These are phyloP conservation scores for Sminthopsis crassicaudata DNA, from an alignment of 2,113 vertebrate genomes.

Conservation along the genomic window DNA sequence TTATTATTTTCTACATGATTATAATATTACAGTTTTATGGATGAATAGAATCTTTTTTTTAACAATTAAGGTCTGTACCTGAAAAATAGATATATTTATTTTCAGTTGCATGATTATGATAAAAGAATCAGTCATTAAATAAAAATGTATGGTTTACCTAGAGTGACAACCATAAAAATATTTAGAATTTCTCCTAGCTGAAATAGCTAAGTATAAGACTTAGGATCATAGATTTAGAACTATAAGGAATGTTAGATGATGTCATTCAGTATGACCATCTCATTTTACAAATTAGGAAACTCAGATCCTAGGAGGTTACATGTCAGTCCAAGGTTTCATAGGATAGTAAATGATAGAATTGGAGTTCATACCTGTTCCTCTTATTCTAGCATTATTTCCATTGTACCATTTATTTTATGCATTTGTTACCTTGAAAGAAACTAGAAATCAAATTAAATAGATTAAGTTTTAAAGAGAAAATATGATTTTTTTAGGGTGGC, in stretches of 20 bases:
- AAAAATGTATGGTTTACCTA: neutral
- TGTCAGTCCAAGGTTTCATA: neutral
- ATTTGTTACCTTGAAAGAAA: neutral
- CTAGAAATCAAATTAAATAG: neutral
- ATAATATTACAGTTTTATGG: too few relatives aligned
- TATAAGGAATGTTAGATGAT: neutral
- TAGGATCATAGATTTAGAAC: neutral
- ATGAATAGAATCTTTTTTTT: too few relatives aligned
- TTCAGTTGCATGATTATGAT: neutral
- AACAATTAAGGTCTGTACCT: neutral
- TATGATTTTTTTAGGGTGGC: neutral
- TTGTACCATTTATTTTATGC: neutral
- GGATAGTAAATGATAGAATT: neutral
- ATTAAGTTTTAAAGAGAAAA: neutral
- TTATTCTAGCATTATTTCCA: neutral
- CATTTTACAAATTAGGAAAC: conserved; percentile 29
- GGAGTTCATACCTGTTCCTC: neutral
- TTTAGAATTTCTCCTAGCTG: neutral
- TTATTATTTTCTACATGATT: too few relatives aligned
- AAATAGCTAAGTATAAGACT: neutral
- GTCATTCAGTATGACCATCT: conserved; percentile 2
- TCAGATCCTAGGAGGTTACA: conserved; percentile 25
- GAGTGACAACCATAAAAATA: neutral
- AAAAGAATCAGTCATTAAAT: neutral
- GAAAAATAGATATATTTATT: neutral